Evolutionary conservation across 2,113 vertebrate species (phyloP).

Genomic region (Nannobrachium achirus): DNA sequence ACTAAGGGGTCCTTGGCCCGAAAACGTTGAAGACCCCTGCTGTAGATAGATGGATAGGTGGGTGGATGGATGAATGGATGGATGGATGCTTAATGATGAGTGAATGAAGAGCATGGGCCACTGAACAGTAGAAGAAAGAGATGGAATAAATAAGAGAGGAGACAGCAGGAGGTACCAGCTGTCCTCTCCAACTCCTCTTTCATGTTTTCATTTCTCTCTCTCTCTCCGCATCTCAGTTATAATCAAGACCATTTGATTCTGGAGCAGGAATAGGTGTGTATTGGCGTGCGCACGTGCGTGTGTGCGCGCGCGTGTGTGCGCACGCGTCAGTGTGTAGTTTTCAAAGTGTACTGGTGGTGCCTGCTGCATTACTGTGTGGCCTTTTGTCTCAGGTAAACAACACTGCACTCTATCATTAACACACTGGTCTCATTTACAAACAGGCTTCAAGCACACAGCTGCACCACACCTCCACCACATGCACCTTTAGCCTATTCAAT

Average conservation of each 20-base stretch:
- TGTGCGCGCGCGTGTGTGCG: constrained; percentile 17
- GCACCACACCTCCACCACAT: too few species aligned
- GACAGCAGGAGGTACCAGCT: constrained; percentile 60
- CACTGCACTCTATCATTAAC: constrained; percentile 30
- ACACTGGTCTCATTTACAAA: constrained; percentile 35
- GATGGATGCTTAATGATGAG: constrained; percentile 1
- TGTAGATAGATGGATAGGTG: constrained; percentile 12
- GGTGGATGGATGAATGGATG: constrained; percentile 6
- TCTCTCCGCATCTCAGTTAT: constrained; percentile 28
- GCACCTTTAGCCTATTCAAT: too few species aligned
- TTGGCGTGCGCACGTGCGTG: neutral
- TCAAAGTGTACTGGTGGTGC: constrained; percentile 20
- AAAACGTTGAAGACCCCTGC: too few species aligned
- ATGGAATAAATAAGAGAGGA: constrained; percentile 16
- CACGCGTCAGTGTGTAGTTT: constrained; percentile 21
- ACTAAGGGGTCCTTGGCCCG: too few species aligned
- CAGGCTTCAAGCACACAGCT: neutral
- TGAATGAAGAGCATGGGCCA: constrained; percentile 8
- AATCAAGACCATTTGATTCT: constrained; percentile 19
- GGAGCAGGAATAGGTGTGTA: neutral
- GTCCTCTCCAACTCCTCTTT: constrained; percentile 40
- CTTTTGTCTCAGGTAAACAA: constrained; percentile 46
- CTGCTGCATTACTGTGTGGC: constrained; percentile 41
- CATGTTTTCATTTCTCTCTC: constrained; percentile 7
- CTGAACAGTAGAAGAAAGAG: constrained; percentile 20